Evolutionary conservation across 2,113 vertebrate genomes (phyloP).

Genomic region (Apeltes quadracus): DNA sequence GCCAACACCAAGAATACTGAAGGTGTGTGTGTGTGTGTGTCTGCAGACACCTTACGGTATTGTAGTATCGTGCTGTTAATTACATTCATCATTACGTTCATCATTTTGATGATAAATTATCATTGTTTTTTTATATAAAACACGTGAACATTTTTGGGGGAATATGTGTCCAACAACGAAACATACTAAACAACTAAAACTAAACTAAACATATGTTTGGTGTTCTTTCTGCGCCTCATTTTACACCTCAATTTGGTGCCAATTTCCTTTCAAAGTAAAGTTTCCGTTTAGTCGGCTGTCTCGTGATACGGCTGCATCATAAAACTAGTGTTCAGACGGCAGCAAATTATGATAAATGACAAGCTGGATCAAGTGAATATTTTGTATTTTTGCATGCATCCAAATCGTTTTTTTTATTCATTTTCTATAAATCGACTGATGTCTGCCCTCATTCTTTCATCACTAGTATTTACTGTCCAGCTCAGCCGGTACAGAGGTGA

Average conservation of each 20-base stretch:
- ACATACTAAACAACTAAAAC: too few relatives aligned
- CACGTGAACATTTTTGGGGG: too few relatives aligned
- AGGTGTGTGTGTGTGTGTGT: constrained; percentile 70
- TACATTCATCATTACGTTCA: neutral
- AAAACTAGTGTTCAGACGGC: neutral
- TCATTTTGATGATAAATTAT: neutral
- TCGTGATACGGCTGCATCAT: neutral
- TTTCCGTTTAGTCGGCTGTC: neutral
- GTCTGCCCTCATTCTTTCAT: neutral
- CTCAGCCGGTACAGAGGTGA: neutral
- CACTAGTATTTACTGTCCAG: neutral
- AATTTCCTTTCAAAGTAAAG: neutral
- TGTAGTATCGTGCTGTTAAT: neutral
- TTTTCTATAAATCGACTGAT: neutral
- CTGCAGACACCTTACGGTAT: neutral
- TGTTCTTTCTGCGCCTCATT: too few relatives aligned
- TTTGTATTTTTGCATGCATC: neutral
- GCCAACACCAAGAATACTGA: constrained; percentile 81
- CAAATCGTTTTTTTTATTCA: neutral
- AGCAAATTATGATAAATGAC: neutral
- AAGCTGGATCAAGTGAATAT: neutral
- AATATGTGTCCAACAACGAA: too few relatives aligned
- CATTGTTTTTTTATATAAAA: neutral
- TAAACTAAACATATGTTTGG: too few relatives aligned
- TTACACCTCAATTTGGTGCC: too few relatives aligned